These are phyloP conservation scores for Boloria euphrosyne DNA, from an alignment of 2,888 invertebrate genomes.

Conservation along the genomic window DNA sequence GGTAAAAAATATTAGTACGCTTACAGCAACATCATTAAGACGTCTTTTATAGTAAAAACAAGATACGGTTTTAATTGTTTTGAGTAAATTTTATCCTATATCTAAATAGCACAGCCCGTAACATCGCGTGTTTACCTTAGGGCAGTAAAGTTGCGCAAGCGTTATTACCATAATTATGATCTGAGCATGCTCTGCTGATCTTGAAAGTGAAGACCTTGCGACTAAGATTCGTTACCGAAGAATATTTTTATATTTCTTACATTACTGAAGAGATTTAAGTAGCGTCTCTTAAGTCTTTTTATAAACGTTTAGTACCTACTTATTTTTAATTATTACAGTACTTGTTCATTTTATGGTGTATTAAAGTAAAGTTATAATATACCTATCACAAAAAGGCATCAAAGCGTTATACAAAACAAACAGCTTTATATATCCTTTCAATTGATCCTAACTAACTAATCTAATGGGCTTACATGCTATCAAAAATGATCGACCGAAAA, in stretches of 20 bases:
- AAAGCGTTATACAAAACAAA: too few species aligned
- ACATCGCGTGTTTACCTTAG: constrained; percentile 54
- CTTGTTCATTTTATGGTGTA: too few species aligned
- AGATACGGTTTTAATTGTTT: constrained; percentile 22
- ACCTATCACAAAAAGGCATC: too few species aligned
- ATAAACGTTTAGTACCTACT: too few species aligned
- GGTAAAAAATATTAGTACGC: constrained; percentile 2
- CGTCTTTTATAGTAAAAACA: constrained; percentile 12
- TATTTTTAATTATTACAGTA: too few species aligned
- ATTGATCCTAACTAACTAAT: not conserved
- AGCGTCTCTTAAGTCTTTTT: not conserved
- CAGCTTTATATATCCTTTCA: too few species aligned
- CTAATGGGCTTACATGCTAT: not conserved
- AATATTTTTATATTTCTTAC: constrained; percentile 42
- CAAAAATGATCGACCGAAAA: not conserved
- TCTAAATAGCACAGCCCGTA: constrained; percentile 44
- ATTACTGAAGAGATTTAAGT: not conserved
- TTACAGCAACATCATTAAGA: constrained; percentile 15
- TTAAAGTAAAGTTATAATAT: too few species aligned
- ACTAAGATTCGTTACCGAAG: constrained; percentile 61
- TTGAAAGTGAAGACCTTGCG: constrained; percentile 81
- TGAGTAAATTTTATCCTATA: constrained; percentile 21
- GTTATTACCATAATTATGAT: constrained; percentile 77
- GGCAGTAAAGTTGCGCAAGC: constrained; percentile 64
- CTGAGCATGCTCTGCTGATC: constrained; percentile 75